phyloP scores from a whole-genome alignment of 1,140 invertebrate species.

The Tachypleus tridentatus region DNA sequence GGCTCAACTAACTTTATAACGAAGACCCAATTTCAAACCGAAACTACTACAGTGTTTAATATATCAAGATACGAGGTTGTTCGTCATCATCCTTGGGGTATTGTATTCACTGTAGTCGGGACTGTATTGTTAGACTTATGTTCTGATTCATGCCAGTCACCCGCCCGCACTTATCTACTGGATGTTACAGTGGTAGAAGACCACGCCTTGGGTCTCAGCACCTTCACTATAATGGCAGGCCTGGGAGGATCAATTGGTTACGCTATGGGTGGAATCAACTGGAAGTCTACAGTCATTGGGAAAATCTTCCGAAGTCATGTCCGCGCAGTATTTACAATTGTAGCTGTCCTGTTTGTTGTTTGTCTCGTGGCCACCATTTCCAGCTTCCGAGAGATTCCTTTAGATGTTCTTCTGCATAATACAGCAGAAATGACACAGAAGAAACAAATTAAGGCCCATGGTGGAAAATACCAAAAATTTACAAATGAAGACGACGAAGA shows the following conservation, averaged over 20 bases:
- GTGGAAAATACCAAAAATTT: background rate
- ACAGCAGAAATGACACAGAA: slow-evolving; percentile 34
- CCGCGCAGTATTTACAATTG: slow-evolving; percentile 74
- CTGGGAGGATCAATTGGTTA: slow-evolving; percentile 89
- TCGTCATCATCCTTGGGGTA: slow-evolving; percentile 59
- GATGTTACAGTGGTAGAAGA: slow-evolving; percentile 88
- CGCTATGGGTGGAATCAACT: slow-evolving; percentile 80
- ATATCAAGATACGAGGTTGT: background rate
- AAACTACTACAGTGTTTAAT: no score
- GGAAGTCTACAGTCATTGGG: slow-evolving; percentile 73
- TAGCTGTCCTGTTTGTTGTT: slow-evolving; percentile 69
- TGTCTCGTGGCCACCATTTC: slow-evolving; percentile 68
- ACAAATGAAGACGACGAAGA: background rate
- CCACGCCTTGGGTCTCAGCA: slow-evolving; percentile 80
- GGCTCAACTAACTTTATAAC: background rate
- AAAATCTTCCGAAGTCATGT: slow-evolving; percentile 71
- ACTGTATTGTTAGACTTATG: slow-evolving; percentile 90
- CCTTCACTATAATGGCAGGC: slow-evolving; percentile 93
- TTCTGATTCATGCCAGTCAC: slow-evolving; percentile 91
- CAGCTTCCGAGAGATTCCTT: slow-evolving; percentile 76
- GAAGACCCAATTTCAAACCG: background rate
- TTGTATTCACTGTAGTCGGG: slow-evolving; percentile 83
- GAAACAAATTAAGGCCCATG: slow-evolving; percentile 28
- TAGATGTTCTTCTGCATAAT: slow-evolving; percentile 41
- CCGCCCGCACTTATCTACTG: slow-evolving; percentile 77